Base-by-base conservation (phyloP, 2,113 vertebrate genomes). In the Strigops habroptila region DNA sequence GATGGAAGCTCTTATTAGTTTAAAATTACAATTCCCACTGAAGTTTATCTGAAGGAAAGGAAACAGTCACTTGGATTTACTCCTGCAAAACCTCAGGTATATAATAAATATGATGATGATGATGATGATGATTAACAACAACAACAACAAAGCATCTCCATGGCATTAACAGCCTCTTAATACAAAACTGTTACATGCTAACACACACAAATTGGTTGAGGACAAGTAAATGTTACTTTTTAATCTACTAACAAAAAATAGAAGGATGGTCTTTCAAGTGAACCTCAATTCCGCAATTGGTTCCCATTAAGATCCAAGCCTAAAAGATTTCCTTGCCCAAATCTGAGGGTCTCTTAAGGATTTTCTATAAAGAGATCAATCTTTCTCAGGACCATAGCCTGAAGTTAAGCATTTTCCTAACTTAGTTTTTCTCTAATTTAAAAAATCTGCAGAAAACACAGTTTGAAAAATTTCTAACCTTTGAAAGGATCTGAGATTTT, bases 391-490 rank as follows among this genome's bases (percentile, higher is more conserved):
- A 70, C 23, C 71, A 59, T 37, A 78, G 52, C 37, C 78, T 93
- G 75, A 69, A 94, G 74, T 85, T 73, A 89, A 87, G 80, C 70
- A 94, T 95, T 84, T 83, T 93, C 80, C 76, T 77, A 89, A 93
- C 91, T 89, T 69, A 59, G 48, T 78, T 91, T 90, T 83, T 81
- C 85, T 59, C 52, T 97, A 97, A 97, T 97, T 76, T 88, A 94
- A 97, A 97, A 97, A 97, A 90, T 65, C 90, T 96, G 96, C n/a
- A 90, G 73, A 96, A 96, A 90, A 57, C 24, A 91, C 44, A 71
- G 77, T 92, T 91, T 95, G 82, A 97, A 95, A 92, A 92, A 91
- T 91, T 91, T 93, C 86, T 96, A 96, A 69, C 11, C 41, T 85
- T 93, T 97, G 92, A 96, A 97, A 95, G 81, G 49, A 87, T 93